Evolutionary conservation across 2,113 vertebrate genomes (phyloP).

Genomic region (Oncorhynchus keta): DNA sequence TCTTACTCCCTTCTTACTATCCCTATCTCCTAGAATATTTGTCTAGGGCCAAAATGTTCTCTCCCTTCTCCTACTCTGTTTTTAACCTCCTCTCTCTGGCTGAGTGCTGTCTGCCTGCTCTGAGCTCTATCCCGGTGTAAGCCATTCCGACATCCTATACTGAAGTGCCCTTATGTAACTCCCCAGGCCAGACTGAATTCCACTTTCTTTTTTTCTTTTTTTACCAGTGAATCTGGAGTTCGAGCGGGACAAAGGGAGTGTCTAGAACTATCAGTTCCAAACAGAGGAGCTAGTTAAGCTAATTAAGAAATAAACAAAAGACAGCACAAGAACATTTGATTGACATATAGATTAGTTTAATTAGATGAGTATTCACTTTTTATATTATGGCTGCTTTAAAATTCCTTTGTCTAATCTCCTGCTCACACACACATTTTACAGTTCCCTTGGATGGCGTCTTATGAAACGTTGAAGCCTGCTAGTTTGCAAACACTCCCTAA

Average conservation of each 20-base stretch:
- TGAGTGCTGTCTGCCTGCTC: slow-evolving; percentile 9
- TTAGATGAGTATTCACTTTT: neutral
- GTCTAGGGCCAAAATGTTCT: too few species aligned
- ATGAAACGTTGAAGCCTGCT: neutral
- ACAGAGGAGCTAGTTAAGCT: neutral
- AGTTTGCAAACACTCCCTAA: neutral
- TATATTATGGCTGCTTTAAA: neutral
- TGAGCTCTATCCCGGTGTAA: slow-evolving; percentile 17
- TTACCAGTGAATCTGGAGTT: slow-evolving; percentile 36
- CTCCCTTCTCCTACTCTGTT: too few species aligned
- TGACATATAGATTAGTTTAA: neutral
- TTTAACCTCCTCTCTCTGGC: neutral
- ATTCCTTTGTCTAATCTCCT: neutral
- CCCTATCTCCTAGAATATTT: too few species aligned
- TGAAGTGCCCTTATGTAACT: slow-evolving; percentile 61
- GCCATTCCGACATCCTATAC: slow-evolving; percentile 18
- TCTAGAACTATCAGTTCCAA: slow-evolving; percentile 1
- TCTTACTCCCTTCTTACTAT: too few species aligned
- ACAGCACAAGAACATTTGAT: neutral
- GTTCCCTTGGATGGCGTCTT: neutral
- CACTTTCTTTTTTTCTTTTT: slow-evolving; percentile 25
- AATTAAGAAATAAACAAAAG: neutral
- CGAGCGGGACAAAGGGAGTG: slow-evolving; percentile 38
- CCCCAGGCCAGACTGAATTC: slow-evolving; percentile 44
- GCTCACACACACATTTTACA: too few species aligned